Percentiles rank a stretch among this genome's conserved stretches.
Conservation (phyloP, 2,888 invertebrate species). For the Lycaena phlaeas region DNA sequence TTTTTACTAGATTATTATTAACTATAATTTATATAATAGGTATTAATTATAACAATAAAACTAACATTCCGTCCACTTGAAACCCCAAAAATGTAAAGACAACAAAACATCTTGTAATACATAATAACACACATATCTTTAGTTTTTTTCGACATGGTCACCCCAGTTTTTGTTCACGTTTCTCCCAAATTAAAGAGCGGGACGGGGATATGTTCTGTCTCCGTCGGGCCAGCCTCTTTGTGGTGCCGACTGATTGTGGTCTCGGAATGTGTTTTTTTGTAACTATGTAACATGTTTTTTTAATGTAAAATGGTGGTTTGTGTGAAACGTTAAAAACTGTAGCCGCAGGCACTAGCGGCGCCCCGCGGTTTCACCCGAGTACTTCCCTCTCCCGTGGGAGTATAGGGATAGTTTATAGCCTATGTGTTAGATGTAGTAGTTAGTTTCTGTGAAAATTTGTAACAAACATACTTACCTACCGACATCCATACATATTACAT, state of each 20-base stretch:
- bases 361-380: too few species aligned
- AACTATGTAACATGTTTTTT: conserved; percentile 2
- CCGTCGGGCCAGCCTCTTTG: conserved; percentile 2
- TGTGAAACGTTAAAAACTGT: conserved; percentile 1
- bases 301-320: conserved; percentile 3
- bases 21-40: too few species aligned
- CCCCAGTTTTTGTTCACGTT: conserved; percentile 7
- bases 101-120: neutral
- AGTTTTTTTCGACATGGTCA: conserved; percentile 4
- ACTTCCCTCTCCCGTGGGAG: too few species aligned
- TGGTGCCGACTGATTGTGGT: conserved; percentile 5
- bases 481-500: too few species aligned
- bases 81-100: neutral
- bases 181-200: conserved; percentile 5
- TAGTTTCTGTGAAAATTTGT: too few species aligned
- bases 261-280: conserved; percentile 7
- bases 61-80: too few species aligned
- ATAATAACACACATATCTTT: neutral
- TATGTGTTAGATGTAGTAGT: too few species aligned
- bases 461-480: too few species aligned
- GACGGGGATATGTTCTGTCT: neutral
- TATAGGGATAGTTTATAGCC: too few species aligned
- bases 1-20: too few species aligned
- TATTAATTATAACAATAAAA: too few species aligned
- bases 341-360: too few species aligned